phyloP scores from a whole-genome alignment of 2,113 vertebrate species.

The Phrynocephalus versicolor region DNA sequence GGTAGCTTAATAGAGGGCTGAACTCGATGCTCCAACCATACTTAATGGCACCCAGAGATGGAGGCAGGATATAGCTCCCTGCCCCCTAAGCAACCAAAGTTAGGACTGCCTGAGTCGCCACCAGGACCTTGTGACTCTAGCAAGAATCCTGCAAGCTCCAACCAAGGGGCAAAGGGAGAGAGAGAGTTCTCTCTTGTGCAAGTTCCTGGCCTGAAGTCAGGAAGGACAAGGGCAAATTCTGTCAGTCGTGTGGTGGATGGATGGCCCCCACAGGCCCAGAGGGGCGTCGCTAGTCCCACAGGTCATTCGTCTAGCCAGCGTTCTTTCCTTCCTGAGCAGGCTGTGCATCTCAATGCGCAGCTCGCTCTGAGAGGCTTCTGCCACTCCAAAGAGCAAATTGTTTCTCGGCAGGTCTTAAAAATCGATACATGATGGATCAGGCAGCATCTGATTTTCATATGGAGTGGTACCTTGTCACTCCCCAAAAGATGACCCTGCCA shows the following conservation, averaged over 20 bases:
- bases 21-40: background rate
- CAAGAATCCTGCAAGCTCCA: background rate
- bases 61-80: background rate
- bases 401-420: slow-evolving; percentile 20
- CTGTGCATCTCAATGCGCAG: background rate
- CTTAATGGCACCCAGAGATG: background rate
- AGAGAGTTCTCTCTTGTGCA: background rate
- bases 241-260: slow-evolving; percentile 18
- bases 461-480: slow-evolving; percentile 22
- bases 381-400: slow-evolving; percentile 22
- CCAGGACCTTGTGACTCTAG: background rate
- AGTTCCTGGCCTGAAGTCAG: background rate
- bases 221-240: slow-evolving; percentile 14
- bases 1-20: background rate
- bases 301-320: slow-evolving; percentile 18
- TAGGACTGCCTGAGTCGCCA: background rate
- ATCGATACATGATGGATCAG: slow-evolving; percentile 36
- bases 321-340: background rate
- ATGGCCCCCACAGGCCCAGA: slow-evolving; percentile 9
- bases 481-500: slow-evolving; percentile 9
- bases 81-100: background rate
- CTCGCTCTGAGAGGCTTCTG: background rate
- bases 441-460: slow-evolving; percentile 18
- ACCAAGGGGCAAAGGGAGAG: background rate
- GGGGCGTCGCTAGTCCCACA: background rate